Percentiles rank a stretch among this genome's conserved stretches.
phyloP scores from a whole-genome alignment of 2,888 invertebrate genomes.

The Lycocerus yunnanus region DNA sequence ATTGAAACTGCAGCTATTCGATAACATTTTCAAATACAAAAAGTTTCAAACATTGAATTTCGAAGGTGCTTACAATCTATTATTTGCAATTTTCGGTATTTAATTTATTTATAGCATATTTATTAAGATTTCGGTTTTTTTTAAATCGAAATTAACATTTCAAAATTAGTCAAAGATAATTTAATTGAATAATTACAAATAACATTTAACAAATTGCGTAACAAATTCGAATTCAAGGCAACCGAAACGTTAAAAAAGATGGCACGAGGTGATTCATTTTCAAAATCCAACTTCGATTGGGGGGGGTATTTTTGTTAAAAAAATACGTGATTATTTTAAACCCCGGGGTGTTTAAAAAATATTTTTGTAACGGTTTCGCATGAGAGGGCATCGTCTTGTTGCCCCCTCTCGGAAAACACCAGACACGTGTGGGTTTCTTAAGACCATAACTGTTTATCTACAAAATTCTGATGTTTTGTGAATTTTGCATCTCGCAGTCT shows the following conservation, averaged over 20 bases:
- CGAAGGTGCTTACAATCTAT: neutral
- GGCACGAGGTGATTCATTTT: neutral
- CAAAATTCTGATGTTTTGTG: neutral
- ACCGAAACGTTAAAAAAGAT: no score
- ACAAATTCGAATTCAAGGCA: no score
- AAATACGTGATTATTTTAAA: no score
- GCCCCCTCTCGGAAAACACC: neutral
- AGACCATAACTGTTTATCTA: no score
- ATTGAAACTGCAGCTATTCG: no score
- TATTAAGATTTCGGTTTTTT: neutral
- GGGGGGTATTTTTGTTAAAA: no score
- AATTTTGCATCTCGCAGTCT: neutral
- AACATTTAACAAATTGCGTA: neutral
- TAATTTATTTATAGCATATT: neutral
- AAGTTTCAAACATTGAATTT: neutral
- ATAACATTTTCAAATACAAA: neutral
- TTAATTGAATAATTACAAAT: neutral
- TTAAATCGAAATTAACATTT: neutral
- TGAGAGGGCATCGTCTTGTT: neutral
- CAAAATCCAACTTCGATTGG: neutral
- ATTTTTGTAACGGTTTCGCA: neutral
- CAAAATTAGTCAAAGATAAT: neutral
- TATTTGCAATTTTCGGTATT: neutral
- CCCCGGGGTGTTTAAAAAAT: neutral
- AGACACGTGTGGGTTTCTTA: neutral